A percentile compares a stretch with the other conserved stretches of the same genome.
phyloP scores from a whole-genome alignment of 2,113 vertebrate species.

The Hippopotamus amphibius region DNA sequence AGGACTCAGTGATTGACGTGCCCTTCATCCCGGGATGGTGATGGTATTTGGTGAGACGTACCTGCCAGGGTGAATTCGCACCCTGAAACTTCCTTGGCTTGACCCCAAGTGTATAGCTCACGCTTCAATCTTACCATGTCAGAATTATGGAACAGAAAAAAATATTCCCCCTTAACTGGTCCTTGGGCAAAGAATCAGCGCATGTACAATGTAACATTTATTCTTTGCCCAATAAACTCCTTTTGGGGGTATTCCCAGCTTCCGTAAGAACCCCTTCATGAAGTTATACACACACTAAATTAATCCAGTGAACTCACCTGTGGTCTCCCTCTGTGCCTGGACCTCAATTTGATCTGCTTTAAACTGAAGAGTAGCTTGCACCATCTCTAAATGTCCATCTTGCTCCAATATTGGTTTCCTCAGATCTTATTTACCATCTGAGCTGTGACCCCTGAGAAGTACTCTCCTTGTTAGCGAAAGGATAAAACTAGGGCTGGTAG shows the following conservation, averaged over 20 bases:
- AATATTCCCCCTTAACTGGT: neutral
- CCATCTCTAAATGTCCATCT: neutral
- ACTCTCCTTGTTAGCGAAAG: neutral
- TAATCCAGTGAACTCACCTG: neutral
- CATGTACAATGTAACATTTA: neutral
- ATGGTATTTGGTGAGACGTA: neutral
- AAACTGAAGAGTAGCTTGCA: neutral
- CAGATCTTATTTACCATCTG: neutral
- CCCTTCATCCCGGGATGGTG: neutral
- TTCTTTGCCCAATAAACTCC: neutral
- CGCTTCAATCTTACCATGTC: neutral
- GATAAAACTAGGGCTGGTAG: neutral
- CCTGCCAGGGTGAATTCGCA: neutral
- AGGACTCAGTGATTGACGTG: neutral
- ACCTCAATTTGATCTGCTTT: neutral
- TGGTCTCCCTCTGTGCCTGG: neutral
- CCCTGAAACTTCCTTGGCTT: neutral
- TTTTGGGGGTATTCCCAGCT: neutral
- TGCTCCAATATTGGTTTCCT: neutral
- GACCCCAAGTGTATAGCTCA: neutral
- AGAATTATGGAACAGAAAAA: neutral
- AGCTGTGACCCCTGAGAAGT: neutral
- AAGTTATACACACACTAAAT: conserved; percentile 14
- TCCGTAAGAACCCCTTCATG: neutral
- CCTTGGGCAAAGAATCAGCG: neutral